Evolutionary conservation across 1,140 invertebrate species (phyloP), one percentile per base, ranked within the genome.

Genomic region (Hyles euphorbiae): DNA sequence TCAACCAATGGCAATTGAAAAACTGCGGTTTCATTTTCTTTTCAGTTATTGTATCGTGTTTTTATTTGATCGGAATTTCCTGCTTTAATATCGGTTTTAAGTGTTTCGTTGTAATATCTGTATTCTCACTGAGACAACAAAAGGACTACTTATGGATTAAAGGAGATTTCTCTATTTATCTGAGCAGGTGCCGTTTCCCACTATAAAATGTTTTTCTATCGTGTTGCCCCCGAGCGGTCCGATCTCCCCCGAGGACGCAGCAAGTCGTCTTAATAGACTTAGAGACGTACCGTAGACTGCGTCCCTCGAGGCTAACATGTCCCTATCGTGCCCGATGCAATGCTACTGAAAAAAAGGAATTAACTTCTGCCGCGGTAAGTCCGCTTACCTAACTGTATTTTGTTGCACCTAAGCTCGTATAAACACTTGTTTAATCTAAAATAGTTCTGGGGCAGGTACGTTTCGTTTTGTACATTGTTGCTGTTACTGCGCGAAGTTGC

Each of bases 201-300:
- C 68, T 69, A 73, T 72, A 70, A 81, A 82, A 79, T 81, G 76
- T 83, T 85, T 81, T 74, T 76, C 72, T 83, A 82, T 79, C 73
- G 70, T 68, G 61, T 74, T 73, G 65, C 74, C 76, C 72, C 65
- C 64, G 54, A 73, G 71, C 80, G 72, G 50, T 70, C 52, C 68
- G 53, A 57, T 44, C 56, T 69, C 78, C 77, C 77, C 57, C 34
- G 73, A 64, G 81, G 67, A 66, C 60, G 64, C 56, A 73, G 75
- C 74, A 77, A 84, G 80, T 87, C 80, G 76, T 83, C 84, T 84
- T 87, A 87, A 87, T 85, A 83, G 82, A 85, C 81, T 87, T 87
- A 84, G 69, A 77, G 74, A 83, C 78, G 72, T 75, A 72, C 72
- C 72, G 75, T 68, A 74, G 74, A 72, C 72, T 76, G 69, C 70